Percentiles rank a stretch among this genome's conserved stretches.
phyloP scores from a whole-genome alignment of 2,888 invertebrate species.

The Cheilosia grossa region DNA sequence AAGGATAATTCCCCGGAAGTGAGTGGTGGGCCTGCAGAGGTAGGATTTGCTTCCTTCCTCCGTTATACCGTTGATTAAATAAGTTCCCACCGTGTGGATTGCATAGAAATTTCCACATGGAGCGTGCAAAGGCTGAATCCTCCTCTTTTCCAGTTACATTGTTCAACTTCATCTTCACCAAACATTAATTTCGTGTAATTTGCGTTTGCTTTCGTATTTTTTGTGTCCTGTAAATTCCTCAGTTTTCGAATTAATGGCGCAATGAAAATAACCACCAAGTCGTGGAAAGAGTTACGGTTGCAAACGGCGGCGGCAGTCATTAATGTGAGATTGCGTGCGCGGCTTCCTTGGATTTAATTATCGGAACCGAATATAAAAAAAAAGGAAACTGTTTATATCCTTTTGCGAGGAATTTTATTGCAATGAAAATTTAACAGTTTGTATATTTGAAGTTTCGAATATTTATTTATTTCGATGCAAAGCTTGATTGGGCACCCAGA shows the following conservation, averaged over 20 bases:
- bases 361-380: slow-evolving; percentile 35
- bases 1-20: slow-evolving; percentile 46
- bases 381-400: slow-evolving; percentile 10
- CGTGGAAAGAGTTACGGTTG: slow-evolving; percentile 13
- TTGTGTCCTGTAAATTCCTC: background rate
- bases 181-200: slow-evolving; percentile 48
- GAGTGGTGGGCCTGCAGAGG: background rate
- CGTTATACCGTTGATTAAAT: background rate
- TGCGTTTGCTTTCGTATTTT: slow-evolving; percentile 15
- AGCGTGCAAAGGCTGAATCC: background rate
- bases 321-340: slow-evolving; percentile 56
- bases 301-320: slow-evolving; percentile 30
- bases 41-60: slow-evolving; percentile 16
- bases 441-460: background rate
- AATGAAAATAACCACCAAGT: slow-evolving; percentile 38
- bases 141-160: background rate
- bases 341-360: slow-evolving; percentile 43
- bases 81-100: slow-evolving; percentile 7
- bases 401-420: slow-evolving; percentile 12
- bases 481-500: background rate
- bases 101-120: slow-evolving; percentile 3
- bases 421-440: background rate
- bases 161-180: slow-evolving; percentile 10
- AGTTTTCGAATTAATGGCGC: slow-evolving; percentile 24
- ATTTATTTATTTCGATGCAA: background rate